These are phyloP conservation scores for Amiota communis DNA, from an alignment of 2,888 invertebrate species.

Conservation along the genomic window DNA sequence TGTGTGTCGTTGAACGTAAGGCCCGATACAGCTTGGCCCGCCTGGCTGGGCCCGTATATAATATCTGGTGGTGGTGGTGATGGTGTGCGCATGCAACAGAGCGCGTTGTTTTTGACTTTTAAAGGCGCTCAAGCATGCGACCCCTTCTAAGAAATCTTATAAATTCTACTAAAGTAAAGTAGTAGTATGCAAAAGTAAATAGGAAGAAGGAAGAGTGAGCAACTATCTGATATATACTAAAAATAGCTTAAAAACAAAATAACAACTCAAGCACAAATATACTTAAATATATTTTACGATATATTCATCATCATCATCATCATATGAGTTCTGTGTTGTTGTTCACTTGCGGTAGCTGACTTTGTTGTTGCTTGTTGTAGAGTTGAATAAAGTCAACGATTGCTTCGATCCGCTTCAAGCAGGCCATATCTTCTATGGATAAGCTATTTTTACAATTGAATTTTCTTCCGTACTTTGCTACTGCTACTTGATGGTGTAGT, in stretches of 20 bases:
- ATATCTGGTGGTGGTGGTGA: not conserved
- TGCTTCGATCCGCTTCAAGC: not conserved
- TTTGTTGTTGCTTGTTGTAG: conserved; percentile 5
- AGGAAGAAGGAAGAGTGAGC: too few species aligned
- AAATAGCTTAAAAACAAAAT: conserved; percentile 25
- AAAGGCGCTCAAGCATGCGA: conserved; percentile 58
- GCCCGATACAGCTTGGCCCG: too few species aligned
- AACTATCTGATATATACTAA: not conserved
- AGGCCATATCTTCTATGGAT: conserved; percentile 3
- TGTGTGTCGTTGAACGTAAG: not conserved
- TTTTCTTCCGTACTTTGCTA: conserved; percentile 52
- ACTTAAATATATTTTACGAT: not conserved
- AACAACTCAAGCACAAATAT: conserved; percentile 15
- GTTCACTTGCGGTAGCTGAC: not conserved
- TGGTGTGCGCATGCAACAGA: not conserved
- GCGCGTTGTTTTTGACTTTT: not conserved
- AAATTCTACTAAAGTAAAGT: not conserved
- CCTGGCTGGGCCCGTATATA: too few species aligned
- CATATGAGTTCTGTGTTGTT: not conserved
- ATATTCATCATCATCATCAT: too few species aligned
- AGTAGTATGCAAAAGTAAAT: too few species aligned
- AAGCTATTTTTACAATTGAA: conserved; percentile 18
- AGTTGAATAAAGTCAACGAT: not conserved
- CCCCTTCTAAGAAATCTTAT: conserved; percentile 64
- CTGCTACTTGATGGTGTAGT: conserved; percentile 40